Evolutionary conservation across 2,797 vertebrate genomes (phyloP).

Genomic region (Mycteria americana): DNA sequence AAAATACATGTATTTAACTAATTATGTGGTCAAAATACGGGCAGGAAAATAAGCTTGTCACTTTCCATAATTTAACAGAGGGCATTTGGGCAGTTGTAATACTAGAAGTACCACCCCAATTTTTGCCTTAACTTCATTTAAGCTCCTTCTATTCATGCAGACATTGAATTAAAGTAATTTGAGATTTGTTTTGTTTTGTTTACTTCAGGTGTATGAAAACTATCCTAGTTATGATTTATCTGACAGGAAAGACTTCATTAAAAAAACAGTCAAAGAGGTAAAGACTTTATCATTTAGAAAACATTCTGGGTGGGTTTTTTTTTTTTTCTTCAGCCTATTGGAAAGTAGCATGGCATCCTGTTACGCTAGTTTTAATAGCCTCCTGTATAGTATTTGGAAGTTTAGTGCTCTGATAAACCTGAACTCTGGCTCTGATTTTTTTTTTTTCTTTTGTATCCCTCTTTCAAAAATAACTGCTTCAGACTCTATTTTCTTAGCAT

Average conservation of each 20-base stretch:
- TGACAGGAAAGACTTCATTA: conserved; percentile 90
- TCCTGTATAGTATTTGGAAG: background rate
- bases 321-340: background rate
- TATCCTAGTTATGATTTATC: conserved; percentile 90
- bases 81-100: background rate
- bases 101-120: background rate
- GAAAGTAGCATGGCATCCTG: background rate
- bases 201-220: conserved; percentile 87
- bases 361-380: background rate
- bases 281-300: conserved; percentile 49
- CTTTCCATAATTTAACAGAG: background rate
- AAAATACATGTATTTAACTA: background rate
- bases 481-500: background rate
- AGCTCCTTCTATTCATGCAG: background rate
- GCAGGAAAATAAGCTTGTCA: background rate
- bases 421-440: background rate
- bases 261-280: conserved; percentile 92
- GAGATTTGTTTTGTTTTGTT: background rate
- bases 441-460: background rate
- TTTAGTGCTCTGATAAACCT: background rate
- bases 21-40: background rate
- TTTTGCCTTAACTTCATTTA: background rate
- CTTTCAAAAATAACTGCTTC: background rate
- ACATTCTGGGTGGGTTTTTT: background rate
- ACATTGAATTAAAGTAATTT: background rate